Evolutionary conservation across 2,888 invertebrate species (phyloP), one percentile per base, ranked within the genome.

Genomic region (Archaeoteleia sp.): DNA sequence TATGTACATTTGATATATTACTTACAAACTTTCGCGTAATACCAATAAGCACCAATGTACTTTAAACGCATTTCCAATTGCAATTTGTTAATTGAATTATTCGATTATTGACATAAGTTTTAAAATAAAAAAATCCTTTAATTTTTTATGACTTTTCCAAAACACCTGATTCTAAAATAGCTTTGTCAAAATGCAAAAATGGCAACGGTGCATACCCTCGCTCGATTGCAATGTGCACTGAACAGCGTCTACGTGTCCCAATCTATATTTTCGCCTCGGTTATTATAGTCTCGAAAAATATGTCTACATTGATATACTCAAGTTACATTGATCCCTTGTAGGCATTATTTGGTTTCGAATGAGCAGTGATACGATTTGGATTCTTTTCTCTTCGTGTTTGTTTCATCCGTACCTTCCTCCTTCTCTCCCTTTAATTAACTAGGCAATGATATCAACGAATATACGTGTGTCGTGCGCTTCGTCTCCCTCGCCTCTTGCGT

Each of bases 221-320:
- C 8, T 27, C 15, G 14, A 9, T 35, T 29, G 27, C 35, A 46
- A 48, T 20, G 45, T 30, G 25, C 27, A 53, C 60, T 48, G 48
- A 66, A 34, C 20, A 20, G 20, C 20, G 5, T 5, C 2, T 20
- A 20, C 5, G 5, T 20, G 20, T 10, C 34, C 34, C 2, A 34
- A 7, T 37, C 46, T 57, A 53, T 46, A 39, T 39, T 43, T 55
- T 54, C 54, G 49, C 60, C 70, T 54, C 65, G 71, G 68, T 78
- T 78, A 78, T 76, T 81, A 81, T 78, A 80, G 75, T 76, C 54
- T 82, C 80, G 79, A 82, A 82, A 82, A 82, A 82, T 82, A 82
- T 82, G 80, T 81, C 79, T 75, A 75, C 77, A 75, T 78, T 80
- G 80, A 82, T 82, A 81, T 81, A 74, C 72, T 74, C 74, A 74